Evolutionary conservation across 2,113 vertebrate genomes (phyloP).

Genomic region (Rynchops niger): DNA sequence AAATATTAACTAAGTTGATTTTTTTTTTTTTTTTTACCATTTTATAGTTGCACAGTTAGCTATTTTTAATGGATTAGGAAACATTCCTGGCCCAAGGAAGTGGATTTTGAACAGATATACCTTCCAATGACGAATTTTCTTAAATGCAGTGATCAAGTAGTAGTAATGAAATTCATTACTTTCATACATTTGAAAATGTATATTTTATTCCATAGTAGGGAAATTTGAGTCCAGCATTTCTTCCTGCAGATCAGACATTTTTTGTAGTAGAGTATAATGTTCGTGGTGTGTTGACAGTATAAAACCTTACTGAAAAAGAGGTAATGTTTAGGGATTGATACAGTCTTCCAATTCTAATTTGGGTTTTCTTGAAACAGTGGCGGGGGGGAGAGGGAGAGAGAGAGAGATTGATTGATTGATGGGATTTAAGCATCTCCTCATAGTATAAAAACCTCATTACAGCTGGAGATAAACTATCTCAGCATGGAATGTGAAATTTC

Average conservation of each 20-base stretch:
- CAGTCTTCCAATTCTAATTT: not conserved
- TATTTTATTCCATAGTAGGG: not conserved
- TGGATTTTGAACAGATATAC: not conserved
- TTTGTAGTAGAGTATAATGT: not conserved
- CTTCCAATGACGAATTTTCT: not conserved
- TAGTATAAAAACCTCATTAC: not conserved
- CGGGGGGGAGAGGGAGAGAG: not conserved
- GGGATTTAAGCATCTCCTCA: not conserved
- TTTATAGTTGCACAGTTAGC: not conserved
- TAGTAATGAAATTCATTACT: not conserved
- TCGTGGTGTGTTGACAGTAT: not conserved
- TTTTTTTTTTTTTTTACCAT: not conserved
- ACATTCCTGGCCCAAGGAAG: not conserved
- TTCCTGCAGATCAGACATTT: not conserved
- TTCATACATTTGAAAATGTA: not conserved
- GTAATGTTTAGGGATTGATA: not conserved
- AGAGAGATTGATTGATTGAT: not conserved
- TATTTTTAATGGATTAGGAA: slow-evolving; percentile 22
- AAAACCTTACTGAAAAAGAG: not conserved
- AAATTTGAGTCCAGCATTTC: not conserved
- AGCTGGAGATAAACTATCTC: not conserved
- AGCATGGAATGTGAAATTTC: not conserved
- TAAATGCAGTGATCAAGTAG: not conserved
- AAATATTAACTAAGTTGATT: not conserved
- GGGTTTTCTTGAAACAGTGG: not conserved